Evolutionary conservation across 2,888 invertebrate genomes (phyloP).

Genomic region (Metalampra italica): DNA sequence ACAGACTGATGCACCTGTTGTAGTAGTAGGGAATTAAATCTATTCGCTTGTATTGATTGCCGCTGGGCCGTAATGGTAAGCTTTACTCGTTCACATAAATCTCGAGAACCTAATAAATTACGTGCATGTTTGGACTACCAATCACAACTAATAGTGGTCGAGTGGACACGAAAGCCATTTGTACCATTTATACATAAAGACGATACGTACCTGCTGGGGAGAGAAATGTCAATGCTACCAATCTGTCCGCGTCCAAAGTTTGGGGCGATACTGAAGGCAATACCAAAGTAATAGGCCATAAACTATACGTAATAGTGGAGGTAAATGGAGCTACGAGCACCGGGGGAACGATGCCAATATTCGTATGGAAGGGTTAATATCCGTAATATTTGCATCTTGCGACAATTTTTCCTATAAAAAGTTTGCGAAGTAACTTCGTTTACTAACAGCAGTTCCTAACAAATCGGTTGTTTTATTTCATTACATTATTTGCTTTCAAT

Average conservation of each 20-base stretch:
- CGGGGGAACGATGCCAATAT: neutral
- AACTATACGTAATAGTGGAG: neutral
- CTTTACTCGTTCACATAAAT: neutral
- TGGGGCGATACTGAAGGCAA: constrained; percentile 2
- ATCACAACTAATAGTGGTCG: neutral
- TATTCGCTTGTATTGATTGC: too few species aligned
- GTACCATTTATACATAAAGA: neutral
- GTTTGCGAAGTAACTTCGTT: neutral
- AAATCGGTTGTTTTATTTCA: too few species aligned
- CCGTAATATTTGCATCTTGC: neutral
- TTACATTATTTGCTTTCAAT: too few species aligned
- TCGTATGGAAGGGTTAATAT: neutral
- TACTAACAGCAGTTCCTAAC: too few species aligned
- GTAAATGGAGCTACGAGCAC: neutral
- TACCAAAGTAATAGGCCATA: constrained; percentile 6
- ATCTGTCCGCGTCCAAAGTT: constrained; percentile 4
- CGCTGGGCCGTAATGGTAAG: too few species aligned
- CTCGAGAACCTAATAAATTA: neutral
- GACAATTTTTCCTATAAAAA: neutral
- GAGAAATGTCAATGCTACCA: constrained; percentile 3
- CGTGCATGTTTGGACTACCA: neutral
- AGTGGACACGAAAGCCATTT: neutral
- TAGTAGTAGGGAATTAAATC: too few species aligned
- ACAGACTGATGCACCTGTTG: too few species aligned
- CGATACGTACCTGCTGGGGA: neutral